phyloP scores from a whole-genome alignment of 2,888 invertebrate genomes.

The Nephrotoma appendiculata region DNA sequence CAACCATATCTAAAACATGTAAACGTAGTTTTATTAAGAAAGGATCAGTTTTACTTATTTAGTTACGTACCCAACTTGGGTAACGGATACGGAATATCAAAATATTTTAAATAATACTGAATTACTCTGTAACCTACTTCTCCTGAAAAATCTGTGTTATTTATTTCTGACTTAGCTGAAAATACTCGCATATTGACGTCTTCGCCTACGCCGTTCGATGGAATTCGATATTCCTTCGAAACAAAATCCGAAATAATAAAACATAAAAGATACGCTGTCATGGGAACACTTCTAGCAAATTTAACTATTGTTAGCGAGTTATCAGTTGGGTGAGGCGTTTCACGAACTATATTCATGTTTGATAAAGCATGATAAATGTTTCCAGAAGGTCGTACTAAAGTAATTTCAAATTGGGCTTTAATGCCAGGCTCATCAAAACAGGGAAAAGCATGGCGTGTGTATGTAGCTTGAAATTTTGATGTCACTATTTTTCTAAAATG shows the following conservation, averaged over 20 bases:
- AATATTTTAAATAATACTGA: constrained; percentile 73
- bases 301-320: constrained; percentile 45
- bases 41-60: neutral
- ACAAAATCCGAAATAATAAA: constrained; percentile 84
- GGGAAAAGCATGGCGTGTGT: constrained; percentile 84
- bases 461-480: constrained; percentile 89
- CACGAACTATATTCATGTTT: constrained; percentile 65
- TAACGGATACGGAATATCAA: constrained; percentile 71
- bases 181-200: constrained; percentile 57
- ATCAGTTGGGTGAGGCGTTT: constrained; percentile 17
- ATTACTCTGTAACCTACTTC: constrained; percentile 56
- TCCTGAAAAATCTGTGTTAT: constrained; percentile 62
- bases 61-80: constrained; percentile 63
- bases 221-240: constrained; percentile 31
- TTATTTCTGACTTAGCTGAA: constrained; percentile 54
- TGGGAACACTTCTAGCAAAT: constrained; percentile 70
- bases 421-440: constrained; percentile 90
- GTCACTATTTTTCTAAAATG: constrained; percentile 59
- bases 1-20: constrained; percentile 33
- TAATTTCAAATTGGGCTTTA: constrained; percentile 73
- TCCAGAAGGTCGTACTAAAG: constrained; percentile 54
- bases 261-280: constrained; percentile 89
- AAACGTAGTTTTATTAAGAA: neutral
- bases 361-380: constrained; percentile 58
- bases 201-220: constrained; percentile 36